Percentiles rank a stretch among this genome's conserved stretches.
These are phyloP conservation scores for Lophura nycthemera DNA, from an alignment of 2,113 vertebrate genomes.

Conservation along the genomic window DNA sequence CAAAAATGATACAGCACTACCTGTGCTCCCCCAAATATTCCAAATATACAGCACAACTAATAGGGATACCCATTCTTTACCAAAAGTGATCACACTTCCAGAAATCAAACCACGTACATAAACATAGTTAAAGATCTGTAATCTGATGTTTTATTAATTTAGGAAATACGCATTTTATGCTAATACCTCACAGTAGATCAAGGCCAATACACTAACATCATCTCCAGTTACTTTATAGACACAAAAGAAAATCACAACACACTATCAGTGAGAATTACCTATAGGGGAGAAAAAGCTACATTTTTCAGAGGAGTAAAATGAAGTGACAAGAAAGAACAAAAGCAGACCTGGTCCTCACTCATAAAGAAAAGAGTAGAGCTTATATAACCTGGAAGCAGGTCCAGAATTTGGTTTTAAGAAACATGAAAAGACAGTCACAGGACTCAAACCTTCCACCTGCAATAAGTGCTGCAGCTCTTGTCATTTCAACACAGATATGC, in stretches of 20 bases:
- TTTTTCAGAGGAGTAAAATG: neutral
- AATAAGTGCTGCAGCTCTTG: neutral
- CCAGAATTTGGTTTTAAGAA: neutral
- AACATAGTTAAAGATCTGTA: neutral
- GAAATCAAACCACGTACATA: neutral
- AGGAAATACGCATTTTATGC: neutral
- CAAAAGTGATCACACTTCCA: rapidly evolving
- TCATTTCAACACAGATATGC: neutral
- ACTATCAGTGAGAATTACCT: neutral
- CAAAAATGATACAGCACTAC: neutral
- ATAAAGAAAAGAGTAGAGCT: neutral
- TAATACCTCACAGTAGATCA: neutral
- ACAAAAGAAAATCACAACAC: neutral
- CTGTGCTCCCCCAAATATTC: neutral
- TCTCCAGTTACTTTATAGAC: neutral
- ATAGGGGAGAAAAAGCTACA: neutral
- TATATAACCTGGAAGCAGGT: neutral
- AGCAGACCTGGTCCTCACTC: neutral
- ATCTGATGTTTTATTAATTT: no score
- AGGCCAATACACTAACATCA: neutral
- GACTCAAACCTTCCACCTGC: neutral
- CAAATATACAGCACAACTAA: neutral
- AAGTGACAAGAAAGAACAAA: neutral
- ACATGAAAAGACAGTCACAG: neutral
- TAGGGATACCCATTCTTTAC: neutral